These are phyloP conservation scores for Nemurella pictetii DNA, from an alignment of 2,888 invertebrate species.

Conservation along the genomic window DNA sequence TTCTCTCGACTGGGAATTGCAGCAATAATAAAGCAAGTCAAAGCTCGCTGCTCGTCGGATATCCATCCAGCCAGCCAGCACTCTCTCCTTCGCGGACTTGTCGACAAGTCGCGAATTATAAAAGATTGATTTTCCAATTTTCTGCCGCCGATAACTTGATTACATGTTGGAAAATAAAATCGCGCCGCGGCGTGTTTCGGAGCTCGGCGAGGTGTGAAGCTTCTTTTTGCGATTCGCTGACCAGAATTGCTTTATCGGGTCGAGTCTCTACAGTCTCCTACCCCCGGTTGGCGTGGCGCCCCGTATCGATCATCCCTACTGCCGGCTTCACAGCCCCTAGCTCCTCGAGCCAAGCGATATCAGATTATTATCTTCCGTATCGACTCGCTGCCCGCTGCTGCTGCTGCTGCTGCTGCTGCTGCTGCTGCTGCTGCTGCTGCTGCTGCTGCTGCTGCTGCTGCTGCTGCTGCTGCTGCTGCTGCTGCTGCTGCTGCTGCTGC, in stretches of 20 bases:
- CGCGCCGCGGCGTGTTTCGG: neutral
- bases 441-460: no score
- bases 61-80: no score
- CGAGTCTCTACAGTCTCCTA: no score
- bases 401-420: no score
- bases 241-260: neutral
- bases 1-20: neutral
- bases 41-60: neutral
- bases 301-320: neutral
- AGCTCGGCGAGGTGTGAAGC: neutral
- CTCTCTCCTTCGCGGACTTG: neutral
- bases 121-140: neutral
- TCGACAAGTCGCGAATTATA: neutral
- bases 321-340: neutral
- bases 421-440: no score
- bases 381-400: no score
- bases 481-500: no score
- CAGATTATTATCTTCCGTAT: neutral
- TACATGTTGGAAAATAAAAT: neutral
- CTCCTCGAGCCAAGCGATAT: no score
- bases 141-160: neutral
- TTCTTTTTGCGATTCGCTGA: neutral
- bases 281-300: no score
- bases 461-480: no score
- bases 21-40: neutral